Evolutionary conservation across 2,888 invertebrate genomes (phyloP), one percentile per base, ranked within the genome.

Genomic region (Caprella mutica): DNA sequence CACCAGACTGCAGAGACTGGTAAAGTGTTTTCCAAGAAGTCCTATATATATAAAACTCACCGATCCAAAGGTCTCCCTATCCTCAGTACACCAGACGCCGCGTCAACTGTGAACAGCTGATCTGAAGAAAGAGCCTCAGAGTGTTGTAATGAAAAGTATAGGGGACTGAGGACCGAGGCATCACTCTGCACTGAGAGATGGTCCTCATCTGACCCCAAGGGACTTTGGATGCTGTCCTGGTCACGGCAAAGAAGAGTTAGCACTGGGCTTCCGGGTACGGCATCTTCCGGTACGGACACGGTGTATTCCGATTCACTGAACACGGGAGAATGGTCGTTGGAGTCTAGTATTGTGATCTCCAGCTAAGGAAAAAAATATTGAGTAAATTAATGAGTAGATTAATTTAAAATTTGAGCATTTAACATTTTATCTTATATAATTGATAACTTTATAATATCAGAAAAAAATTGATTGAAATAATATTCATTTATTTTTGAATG

Each of bases 351-450:
- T 17, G 42, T 35, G 9, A 63, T 55, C 54, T 74, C 75, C 68
- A 81, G 80, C 72, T 80, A 78, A 3, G 85, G 81, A 68, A 78
- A 2, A 80, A 21, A 33, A 9, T 14, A 12, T n/a, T 30, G 17
- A 9, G 17, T 51, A 30, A 17, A 12, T 51, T n/a, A 19, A n/a
- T 33, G 35, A 3, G 6, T 51, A 35, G n/a, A 17, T 12, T 17
- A n/a, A n/a, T n/a, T n/a, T n/a, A n/a, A n/a, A n/a, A n/a, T n/a
- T n/a, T n/a, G n/a, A n/a, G n/a, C n/a, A n/a, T n/a, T n/a, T n/a
- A n/a, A n/a, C n/a, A n/a, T n/a, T n/a, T n/a, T n/a, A n/a, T n/a
- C n/a, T n/a, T n/a, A n/a, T n/a, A n/a, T n/a, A n/a, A n/a, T n/a
- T n/a, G n/a, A n/a, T n/a, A n/a, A n/a, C n/a, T n/a, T n/a, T n/a